Evolutionary conservation across 2,797 vertebrate species (phyloP), one percentile per base, ranked within the genome.

Genomic region (Cyprinodon diabolis): DNA sequence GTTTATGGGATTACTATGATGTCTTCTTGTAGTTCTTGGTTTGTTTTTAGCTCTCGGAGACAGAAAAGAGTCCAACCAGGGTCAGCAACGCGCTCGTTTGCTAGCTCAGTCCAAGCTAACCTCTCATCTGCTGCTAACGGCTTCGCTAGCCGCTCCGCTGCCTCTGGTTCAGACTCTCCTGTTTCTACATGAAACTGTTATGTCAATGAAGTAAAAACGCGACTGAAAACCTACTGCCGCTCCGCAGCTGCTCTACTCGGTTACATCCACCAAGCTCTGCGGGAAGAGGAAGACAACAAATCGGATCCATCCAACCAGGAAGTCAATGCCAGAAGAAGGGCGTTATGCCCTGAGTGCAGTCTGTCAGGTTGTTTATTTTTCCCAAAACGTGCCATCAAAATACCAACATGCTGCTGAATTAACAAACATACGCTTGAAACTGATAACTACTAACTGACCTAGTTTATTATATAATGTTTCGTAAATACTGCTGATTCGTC

Each of bases 271-370:
- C 71, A 23, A 81, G 71, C 71, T 77, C 35, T 69, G 65, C 71
- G 37, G 80, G 23, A 6, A 45, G 40, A 66, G 57, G 23, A 21
- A 85, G 68, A 72, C 45, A 84, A 80, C 73, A 71, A 65, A 75
- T 51, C 78, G 17, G 51, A 74, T 55, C 70, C 68, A 79, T 67
- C 74, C 68, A 85, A 92, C 86, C 87, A 91, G 93, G 93, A 94
- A 94, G 92, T 93, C 71, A 17, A 8, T 9, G 9, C 4, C 0
- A 0, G 13, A 0, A 1, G 0, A 0, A 1, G 55, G 15, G 49
- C 1, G 0, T 0, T 4, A 0, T 9, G 14, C 84, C 87, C 90
- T 74, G 73, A 1, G 63, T 7, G 0, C 0, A 0, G 84, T 52
- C 90, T 92, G 0, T 0, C 85, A 91, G 88, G 90, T 9, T 30